Evolutionary conservation across 2,888 invertebrate species (phyloP).

Genomic region (Phorcus lineatus): DNA sequence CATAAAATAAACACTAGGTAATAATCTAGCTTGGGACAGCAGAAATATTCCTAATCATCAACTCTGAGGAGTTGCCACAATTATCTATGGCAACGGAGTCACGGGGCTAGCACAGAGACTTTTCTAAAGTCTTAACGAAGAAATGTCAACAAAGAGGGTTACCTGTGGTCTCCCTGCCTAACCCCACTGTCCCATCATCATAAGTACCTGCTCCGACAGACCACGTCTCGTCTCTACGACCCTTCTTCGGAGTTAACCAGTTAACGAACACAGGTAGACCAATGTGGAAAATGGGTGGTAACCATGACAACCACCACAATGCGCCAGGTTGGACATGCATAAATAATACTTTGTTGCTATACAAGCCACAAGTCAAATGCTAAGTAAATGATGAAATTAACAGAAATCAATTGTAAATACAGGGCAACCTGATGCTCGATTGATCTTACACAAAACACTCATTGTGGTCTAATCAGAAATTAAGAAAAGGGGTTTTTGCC

Average conservation of each 20-base stretch:
- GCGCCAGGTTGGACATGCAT: slow-evolving; percentile 63
- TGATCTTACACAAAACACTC: slow-evolving; percentile 12
- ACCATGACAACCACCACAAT: slow-evolving; percentile 59
- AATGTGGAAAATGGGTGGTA: slow-evolving; percentile 62
- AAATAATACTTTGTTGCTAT: slow-evolving; percentile 67
- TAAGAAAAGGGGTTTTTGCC: background rate
- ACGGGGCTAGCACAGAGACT: background rate
- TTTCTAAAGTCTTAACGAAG: background rate
- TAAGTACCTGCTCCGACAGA: background rate
- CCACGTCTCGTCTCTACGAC: background rate
- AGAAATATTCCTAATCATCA: background rate
- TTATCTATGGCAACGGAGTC: background rate
- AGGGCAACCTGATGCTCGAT: background rate
- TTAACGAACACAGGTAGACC: slow-evolving; percentile 16
- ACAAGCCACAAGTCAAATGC: slow-evolving; percentile 41
- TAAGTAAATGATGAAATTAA: slow-evolving; percentile 28
- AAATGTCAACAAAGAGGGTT: background rate
- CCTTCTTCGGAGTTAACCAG: background rate
- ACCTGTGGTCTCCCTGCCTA: background rate
- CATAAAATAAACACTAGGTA: background rate
- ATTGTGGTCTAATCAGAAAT: background rate
- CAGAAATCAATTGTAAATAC: slow-evolving; percentile 23
- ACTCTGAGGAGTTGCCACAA: background rate
- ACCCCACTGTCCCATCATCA: background rate
- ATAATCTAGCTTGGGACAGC: background rate